Base-by-base conservation (phyloP, 2,888 invertebrate species). In the Blomia tropicalis region DNA sequence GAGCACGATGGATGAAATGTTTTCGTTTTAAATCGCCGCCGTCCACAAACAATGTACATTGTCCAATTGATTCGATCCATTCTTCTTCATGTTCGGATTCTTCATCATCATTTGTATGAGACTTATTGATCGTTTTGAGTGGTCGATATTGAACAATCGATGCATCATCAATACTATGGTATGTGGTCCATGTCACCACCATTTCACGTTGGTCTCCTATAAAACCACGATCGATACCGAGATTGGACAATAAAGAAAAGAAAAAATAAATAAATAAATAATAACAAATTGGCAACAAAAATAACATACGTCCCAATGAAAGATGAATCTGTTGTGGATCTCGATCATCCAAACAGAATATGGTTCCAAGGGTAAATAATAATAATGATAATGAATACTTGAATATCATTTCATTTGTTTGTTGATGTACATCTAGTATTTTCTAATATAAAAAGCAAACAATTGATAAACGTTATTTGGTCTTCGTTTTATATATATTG, bases 1-100 rank as follows among this genome's bases (percentile, higher is more conserved):
- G 71, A 22, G 85, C 89, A 71, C 81, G 79, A 72, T 91, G 90
- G 65, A 90, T 84, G 73, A 81, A 89, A 73, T 87, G 84, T 0
- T 76, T 72, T 29, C 80, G 78, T 60, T 79, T 78, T 65, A 77
- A 72, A 0, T 71, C 66, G 1, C 88, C 89, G 4, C 86, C 87
- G 72, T 89, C 88, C 0, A 81, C 76, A 73, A 90, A 90, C 41
- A 64, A 60, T 5, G 65, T 66, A 7, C 62, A 58, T 19, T 41
- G 56, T 2, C 69, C 68, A 14, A 32, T 59, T 43, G 58, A 36
- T 11, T 11, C 7, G 36, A 36, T 17, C 36, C 36, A 17, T 11
- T 36, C 36, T 7, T 11, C 7, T 17, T 36, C 36, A 36, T 7
- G 7, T 7, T 7, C 36, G 7, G 36, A 36, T 36, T 36, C 7